These are phyloP conservation scores for Pararge aegeria DNA, from an alignment of 1,140 invertebrate species.

Conservation along the genomic window DNA sequence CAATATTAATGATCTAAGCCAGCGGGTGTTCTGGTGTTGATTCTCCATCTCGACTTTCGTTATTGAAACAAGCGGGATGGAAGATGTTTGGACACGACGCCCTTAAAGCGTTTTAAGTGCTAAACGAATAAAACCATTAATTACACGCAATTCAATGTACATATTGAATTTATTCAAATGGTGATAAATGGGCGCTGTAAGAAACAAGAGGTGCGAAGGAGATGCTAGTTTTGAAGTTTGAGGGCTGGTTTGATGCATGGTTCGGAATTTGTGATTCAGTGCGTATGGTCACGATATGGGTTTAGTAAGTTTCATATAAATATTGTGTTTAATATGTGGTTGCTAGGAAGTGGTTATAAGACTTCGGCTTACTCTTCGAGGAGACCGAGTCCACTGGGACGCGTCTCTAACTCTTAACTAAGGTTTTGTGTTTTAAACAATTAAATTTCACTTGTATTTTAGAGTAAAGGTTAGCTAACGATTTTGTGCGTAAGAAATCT, in stretches of 20 bases:
- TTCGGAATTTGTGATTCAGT: slow-evolving; percentile 61
- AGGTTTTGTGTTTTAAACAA: too few species aligned
- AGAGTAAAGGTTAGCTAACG: too few species aligned
- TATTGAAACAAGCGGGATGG: slow-evolving; percentile 37
- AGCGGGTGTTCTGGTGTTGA: slow-evolving; percentile 64
- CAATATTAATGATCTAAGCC: slow-evolving; percentile 77
- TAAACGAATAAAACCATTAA: slow-evolving; percentile 80
- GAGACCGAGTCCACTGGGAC: too few species aligned
- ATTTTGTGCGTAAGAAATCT: too few species aligned
- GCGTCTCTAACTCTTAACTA: too few species aligned
- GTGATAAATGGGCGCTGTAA: slow-evolving; percentile 67
- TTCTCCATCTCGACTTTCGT: slow-evolving; percentile 39
- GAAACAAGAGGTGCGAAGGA: slow-evolving; percentile 69
- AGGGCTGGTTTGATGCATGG: slow-evolving; percentile 35
- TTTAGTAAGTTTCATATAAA: neutral
- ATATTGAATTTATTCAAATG: slow-evolving; percentile 80
- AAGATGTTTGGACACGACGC: slow-evolving; percentile 74
- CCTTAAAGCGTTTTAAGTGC: slow-evolving; percentile 78
- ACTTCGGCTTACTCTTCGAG: neutral
- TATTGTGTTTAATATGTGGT: too few species aligned
- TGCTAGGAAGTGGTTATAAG: too few species aligned
- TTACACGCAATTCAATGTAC: slow-evolving; percentile 77
- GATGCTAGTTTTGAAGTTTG: slow-evolving; percentile 31
- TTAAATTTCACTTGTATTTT: too few species aligned
- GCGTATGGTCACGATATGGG: slow-evolving; percentile 37